phyloP scores from a whole-genome alignment of 2,113 vertebrate species.

The Anhinga rufa region DNA sequence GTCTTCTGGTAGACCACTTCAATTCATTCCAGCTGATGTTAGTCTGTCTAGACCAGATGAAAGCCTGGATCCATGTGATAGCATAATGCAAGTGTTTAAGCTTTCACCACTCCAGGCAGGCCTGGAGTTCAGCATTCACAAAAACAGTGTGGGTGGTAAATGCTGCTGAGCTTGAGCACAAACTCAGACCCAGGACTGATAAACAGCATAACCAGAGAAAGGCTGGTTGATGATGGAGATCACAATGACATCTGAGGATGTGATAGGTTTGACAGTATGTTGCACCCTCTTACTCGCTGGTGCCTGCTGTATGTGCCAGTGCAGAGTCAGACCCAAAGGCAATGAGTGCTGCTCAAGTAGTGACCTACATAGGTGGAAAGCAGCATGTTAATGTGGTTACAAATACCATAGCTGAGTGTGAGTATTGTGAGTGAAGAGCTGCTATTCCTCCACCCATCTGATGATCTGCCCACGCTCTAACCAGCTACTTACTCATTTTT shows the following conservation, averaged over 20 bases:
- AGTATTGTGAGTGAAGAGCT: not conserved
- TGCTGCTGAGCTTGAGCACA: not conserved
- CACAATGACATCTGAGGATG: not conserved
- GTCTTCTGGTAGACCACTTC: not conserved
- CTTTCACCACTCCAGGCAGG: not conserved
- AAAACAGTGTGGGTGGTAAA: not conserved
- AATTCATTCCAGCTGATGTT: not conserved
- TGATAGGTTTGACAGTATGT: not conserved
- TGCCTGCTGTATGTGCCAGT: not conserved
- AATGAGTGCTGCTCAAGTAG: not conserved
- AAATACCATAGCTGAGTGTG: not conserved
- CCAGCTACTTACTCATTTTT: not conserved
- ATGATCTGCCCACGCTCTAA: not conserved
- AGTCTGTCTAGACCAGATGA: not conserved
- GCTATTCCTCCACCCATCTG: not conserved
- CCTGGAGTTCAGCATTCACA: not conserved
- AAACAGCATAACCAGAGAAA: not conserved
- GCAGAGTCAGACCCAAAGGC: not conserved
- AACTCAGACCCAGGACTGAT: not conserved
- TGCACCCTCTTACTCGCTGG: not conserved
- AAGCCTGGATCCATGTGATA: not conserved
- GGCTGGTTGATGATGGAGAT: not conserved
- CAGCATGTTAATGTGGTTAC: not conserved
- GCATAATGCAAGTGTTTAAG: not conserved
- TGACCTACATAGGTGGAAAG: not conserved